phyloP scores from a whole-genome alignment of 1,140 invertebrate genomes.

The Apis laboriosa region DNA sequence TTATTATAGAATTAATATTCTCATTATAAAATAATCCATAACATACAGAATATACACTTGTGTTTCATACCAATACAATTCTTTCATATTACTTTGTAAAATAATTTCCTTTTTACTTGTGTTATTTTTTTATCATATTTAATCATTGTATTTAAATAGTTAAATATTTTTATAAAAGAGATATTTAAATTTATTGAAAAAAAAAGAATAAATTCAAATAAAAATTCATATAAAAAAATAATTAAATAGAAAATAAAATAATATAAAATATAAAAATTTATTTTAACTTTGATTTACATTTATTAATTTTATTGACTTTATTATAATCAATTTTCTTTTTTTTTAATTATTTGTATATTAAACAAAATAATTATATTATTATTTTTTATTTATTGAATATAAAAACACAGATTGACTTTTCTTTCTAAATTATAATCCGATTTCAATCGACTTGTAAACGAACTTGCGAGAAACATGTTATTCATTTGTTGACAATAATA shows the following conservation, averaged over 20 bases:
- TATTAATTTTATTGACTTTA: not conserved
- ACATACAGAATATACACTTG: constrained; percentile 65
- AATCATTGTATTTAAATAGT: not conserved
- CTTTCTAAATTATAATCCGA: constrained; percentile 33
- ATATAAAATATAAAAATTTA: constrained; percentile 1
- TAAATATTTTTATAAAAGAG: not conserved
- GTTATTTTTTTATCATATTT: not conserved
- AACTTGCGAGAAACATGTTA: constrained; percentile 38
- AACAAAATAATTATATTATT: constrained; percentile 6
- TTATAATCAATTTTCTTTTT: not conserved
- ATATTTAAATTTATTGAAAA: not conserved
- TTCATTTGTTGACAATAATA: constrained; percentile 64
- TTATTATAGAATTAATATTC: constrained; percentile 49
- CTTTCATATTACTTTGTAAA: constrained; percentile 24
- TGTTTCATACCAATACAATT: constrained; percentile 67
- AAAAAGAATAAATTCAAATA: not conserved
- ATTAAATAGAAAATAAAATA: not conserved
- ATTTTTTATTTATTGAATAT: constrained; percentile 11
- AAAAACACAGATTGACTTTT: not conserved
- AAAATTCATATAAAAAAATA: no score
- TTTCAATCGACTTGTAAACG: constrained; percentile 55
- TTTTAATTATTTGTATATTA: constrained; percentile 2
- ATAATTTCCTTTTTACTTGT: constrained; percentile 49
- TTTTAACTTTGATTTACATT: not conserved
- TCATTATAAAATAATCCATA: constrained; percentile 74